A percentile compares a stretch with the other conserved stretches of the same genome.
Evolutionary conservation across 2,888 invertebrate species (phyloP).

Genomic region (Diarsia rubi): DNA sequence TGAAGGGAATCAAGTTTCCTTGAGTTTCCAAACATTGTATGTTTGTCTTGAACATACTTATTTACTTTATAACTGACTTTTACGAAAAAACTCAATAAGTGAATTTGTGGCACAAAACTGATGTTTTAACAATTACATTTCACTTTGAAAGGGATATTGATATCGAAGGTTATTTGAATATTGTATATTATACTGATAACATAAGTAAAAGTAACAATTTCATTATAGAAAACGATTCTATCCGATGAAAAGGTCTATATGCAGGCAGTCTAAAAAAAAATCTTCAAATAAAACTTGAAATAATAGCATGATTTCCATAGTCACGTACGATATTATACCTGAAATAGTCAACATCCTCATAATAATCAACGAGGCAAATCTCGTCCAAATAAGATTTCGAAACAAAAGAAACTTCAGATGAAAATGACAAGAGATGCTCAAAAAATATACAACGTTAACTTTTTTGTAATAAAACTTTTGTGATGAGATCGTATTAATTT

Average conservation of each 20-base stretch:
- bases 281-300: background rate
- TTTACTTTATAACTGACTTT: background rate
- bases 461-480: conserved; percentile 63
- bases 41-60: background rate
- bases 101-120: background rate
- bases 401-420: conserved; percentile 52
- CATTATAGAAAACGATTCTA: background rate
- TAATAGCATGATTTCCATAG: conserved; percentile 21
- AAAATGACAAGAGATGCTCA: conserved; percentile 39
- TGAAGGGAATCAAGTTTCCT: too few species aligned
- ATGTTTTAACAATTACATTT: background rate
- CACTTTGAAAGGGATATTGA: background rate
- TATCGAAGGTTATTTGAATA: too few species aligned
- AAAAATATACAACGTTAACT: conserved; percentile 46
- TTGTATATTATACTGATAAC: background rate
- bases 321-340: conserved; percentile 38
- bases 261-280: background rate
- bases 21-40: too few species aligned
- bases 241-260: background rate
- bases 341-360: conserved; percentile 10
- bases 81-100: background rate
- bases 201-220: background rate
- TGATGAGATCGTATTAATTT: conserved; percentile 61
- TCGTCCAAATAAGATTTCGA: conserved; percentile 28
- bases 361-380: conserved; percentile 52